Evolutionary conservation across 2,888 invertebrate species (phyloP).

Genomic region (Carterocephalus palaemon): DNA sequence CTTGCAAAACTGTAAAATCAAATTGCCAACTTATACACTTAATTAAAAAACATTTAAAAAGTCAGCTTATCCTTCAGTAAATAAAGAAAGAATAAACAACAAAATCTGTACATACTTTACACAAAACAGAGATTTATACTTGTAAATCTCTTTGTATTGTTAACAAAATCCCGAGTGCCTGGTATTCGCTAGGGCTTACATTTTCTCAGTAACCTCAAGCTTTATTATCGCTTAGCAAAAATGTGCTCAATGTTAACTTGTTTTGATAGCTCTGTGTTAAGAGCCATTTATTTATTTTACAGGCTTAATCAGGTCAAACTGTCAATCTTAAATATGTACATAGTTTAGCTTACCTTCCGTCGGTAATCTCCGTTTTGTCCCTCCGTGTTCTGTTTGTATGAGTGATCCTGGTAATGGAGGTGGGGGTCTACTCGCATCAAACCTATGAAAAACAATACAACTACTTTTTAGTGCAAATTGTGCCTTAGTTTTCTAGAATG

Average conservation of each 20-base stretch:
- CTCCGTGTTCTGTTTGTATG: slow-evolving; percentile 32
- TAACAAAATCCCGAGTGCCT: slow-evolving; percentile 1
- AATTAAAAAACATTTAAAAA: too few relatives aligned
- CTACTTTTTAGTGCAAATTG: slow-evolving; percentile 18
- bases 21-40: too few relatives aligned
- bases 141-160: not conserved
- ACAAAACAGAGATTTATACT: not conserved
- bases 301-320: too few relatives aligned
- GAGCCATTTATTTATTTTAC: too few relatives aligned
- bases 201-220: slow-evolving; percentile 16
- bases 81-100: too few relatives aligned
- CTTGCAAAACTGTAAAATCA: slow-evolving; percentile 4
- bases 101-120: too few relatives aligned
- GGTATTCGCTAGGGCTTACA: slow-evolving; percentile 34
- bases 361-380: slow-evolving; percentile 38
- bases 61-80: too few relatives aligned
- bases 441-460: slow-evolving; percentile 37
- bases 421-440: slow-evolving; percentile 57
- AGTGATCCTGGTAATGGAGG: slow-evolving; percentile 42
- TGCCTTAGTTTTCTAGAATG: too few relatives aligned
- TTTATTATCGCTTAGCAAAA: slow-evolving; percentile 32
- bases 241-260: not conserved
- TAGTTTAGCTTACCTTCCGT: slow-evolving; percentile 7
- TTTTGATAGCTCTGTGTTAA: too few relatives aligned
- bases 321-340: too few relatives aligned